A percentile compares a stretch with the other conserved stretches of the same genome.
phyloP scores from a whole-genome alignment of 1,140 invertebrate genomes.

The Halyomorpha halys region DNA sequence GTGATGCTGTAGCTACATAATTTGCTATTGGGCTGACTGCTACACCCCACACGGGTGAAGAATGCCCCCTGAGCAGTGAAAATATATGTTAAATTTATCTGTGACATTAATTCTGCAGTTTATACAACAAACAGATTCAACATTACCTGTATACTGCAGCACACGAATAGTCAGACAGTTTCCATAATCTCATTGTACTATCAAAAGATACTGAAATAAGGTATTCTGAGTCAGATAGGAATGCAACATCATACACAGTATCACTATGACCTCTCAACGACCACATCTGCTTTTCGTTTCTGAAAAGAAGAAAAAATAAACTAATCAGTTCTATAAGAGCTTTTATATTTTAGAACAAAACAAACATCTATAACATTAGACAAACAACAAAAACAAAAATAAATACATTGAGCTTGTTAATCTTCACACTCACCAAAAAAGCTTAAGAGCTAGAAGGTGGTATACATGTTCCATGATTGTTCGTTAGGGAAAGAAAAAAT shows the following conservation, averaged over 20 bases:
- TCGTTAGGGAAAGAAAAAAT: no score
- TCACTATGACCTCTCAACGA: conserved; percentile 58
- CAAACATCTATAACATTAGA: no score
- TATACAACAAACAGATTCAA: not conserved
- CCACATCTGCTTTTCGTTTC: conserved; percentile 25
- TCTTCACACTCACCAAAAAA: no score
- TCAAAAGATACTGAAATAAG: conserved; percentile 69
- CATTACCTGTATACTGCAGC: conserved; percentile 55
- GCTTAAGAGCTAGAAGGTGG: no score
- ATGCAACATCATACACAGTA: conserved; percentile 59
- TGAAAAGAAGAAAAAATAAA: conserved; percentile 13
- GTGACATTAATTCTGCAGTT: not conserved
- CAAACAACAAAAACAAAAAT: no score
- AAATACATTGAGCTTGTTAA: no score
- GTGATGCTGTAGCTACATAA: conserved; percentile 70
- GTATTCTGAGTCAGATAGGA: conserved; percentile 46
- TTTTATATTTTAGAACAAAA: no score
- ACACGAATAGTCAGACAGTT: conserved; percentile 52
- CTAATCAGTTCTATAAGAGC: not conserved
- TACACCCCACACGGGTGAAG: conserved; percentile 77
- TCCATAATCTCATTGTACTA: conserved; percentile 61
- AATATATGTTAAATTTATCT: conserved; percentile 9
- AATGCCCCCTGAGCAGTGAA: conserved; percentile 55
- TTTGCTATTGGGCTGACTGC: conserved; percentile 60
- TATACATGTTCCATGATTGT: no score